phyloP scores from a whole-genome alignment of 2,888 invertebrate species.

The Stenodera caucasica region DNA sequence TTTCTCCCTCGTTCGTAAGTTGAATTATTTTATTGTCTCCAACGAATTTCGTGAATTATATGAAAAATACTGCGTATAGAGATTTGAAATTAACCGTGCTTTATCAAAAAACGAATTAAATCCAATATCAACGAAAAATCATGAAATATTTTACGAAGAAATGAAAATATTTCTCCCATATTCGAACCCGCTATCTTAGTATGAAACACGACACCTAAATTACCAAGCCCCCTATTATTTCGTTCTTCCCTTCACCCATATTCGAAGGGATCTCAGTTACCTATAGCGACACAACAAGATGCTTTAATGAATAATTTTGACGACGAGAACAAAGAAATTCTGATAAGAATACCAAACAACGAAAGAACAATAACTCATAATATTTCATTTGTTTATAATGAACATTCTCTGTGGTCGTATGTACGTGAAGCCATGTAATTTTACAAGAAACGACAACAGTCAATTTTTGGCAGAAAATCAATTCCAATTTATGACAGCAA shows the following conservation, averaged over 20 bases:
- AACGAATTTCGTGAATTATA: no score
- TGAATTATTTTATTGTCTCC: no score
- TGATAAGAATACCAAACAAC: not conserved
- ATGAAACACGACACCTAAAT: conserved; percentile 6
- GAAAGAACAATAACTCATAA: not conserved
- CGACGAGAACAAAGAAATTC: not conserved
- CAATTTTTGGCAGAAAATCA: conserved; percentile 3
- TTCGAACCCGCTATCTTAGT: conserved; percentile 15
- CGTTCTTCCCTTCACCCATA: no score
- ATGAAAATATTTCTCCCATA: conserved; percentile 20
- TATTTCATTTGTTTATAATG: not conserved
- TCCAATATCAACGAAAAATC: conserved; percentile 3
- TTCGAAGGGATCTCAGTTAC: no score
- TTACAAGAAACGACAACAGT: conserved; percentile 3
- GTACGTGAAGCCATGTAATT: not conserved
- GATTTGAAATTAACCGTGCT: no score
- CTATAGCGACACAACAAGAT: no score
- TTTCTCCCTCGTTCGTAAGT: no score
- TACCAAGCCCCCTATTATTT: not conserved
- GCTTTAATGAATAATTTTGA: not conserved
- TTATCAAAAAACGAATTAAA: no score
- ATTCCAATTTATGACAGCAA: conserved; percentile 1
- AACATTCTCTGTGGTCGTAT: not conserved
- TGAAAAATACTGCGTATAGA: no score
- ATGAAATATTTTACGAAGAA: conserved; percentile 8